phyloP scores from a whole-genome alignment of 2,113 vertebrate genomes.

The Leptosomus discolor region DNA sequence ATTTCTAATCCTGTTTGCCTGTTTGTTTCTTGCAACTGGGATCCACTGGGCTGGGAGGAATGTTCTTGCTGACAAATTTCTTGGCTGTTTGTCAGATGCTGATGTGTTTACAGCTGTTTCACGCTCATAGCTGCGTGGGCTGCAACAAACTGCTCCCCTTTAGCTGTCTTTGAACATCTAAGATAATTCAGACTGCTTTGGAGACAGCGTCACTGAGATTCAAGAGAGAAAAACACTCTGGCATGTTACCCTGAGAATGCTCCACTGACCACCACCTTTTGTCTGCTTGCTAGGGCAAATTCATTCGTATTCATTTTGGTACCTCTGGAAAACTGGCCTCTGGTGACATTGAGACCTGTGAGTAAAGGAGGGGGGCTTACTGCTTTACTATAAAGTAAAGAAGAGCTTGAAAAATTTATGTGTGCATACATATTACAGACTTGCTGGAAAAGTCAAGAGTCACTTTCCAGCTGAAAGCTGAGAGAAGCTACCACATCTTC shows the following conservation, averaged over 20 bases:
- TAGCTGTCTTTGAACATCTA: neutral
- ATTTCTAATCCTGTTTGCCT: neutral
- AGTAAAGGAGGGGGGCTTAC: neutral
- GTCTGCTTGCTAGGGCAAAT: slow-evolving; percentile 70
- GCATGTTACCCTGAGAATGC: neutral
- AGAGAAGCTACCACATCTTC: slow-evolving; percentile 93
- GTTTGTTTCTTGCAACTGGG: neutral
- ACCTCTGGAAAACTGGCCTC: slow-evolving; percentile 77
- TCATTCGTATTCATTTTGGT: slow-evolving; percentile 79
- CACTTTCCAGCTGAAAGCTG: slow-evolving; percentile 88
- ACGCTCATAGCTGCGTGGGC: neutral
- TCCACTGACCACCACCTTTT: neutral
- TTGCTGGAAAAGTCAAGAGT: slow-evolving; percentile 91
- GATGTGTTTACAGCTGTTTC: neutral
- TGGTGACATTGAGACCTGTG: slow-evolving; percentile 80
- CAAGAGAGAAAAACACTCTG: neutral
- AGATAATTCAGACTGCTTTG: neutral
- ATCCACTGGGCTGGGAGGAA: neutral
- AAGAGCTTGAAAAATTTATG: neutral
- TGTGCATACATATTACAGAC: slow-evolving; percentile 61
- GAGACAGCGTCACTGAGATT: neutral
- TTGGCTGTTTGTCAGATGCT: neutral
- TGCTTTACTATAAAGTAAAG: neutral
- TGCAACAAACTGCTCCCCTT: neutral
- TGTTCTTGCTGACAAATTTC: neutral